Conservation (phyloP, 2,797 vertebrate genomes). For the Vespertilio murinus region DNA sequence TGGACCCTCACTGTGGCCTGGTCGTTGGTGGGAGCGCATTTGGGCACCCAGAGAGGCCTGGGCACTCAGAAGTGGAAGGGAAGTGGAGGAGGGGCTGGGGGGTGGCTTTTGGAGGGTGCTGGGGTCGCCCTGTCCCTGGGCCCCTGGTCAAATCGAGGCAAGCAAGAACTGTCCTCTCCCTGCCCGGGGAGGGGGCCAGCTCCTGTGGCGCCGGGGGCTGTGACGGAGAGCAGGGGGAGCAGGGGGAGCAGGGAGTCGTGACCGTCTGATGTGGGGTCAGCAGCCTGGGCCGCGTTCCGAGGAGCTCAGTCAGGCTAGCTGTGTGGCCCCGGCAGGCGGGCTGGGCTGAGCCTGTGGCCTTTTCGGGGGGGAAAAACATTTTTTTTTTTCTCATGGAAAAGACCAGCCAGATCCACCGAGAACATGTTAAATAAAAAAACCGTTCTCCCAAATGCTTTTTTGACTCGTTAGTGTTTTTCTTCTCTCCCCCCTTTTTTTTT, state of each 20-base stretch:
- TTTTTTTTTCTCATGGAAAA: constrained; percentile 6
- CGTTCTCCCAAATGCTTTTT: background rate
- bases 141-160: background rate
- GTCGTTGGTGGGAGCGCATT: background rate
- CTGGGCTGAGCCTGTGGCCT: background rate
- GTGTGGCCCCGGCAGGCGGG: constrained; percentile 28
- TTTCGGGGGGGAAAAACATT: background rate
- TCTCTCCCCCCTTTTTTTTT: background rate
- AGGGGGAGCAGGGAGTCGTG: background rate
- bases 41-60: background rate
- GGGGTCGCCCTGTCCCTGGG: background rate
- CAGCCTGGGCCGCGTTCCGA: background rate
- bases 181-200: background rate
- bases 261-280: background rate
- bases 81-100: no score
- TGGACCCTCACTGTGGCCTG: background rate
- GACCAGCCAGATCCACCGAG: background rate
- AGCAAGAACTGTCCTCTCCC: background rate
- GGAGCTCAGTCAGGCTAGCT: background rate
- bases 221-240: constrained; percentile 5
- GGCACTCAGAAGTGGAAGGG: background rate
- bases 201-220: background rate
- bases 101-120: background rate
- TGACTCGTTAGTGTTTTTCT: background rate
- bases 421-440: constrained; percentile 21